Percentiles rank a stretch among this genome's conserved stretches.
phyloP scores from a whole-genome alignment of 2,888 invertebrate species.

The Phalangium opilio region DNA sequence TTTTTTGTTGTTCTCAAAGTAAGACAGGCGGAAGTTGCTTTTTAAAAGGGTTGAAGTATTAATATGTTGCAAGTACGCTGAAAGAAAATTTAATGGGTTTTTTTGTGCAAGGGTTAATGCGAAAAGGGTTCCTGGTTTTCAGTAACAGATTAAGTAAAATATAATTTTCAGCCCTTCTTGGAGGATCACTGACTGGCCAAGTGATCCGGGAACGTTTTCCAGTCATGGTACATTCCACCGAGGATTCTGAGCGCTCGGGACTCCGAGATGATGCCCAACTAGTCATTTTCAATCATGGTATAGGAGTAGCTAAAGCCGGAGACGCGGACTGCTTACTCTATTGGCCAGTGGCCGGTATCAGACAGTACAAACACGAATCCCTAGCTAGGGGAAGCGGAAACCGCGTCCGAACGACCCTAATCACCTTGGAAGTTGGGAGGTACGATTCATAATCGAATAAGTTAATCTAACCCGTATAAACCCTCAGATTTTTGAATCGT shows the following conservation, averaged over 20 bases:
- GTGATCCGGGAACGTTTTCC: conserved; percentile 12
- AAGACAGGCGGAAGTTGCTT: too few relatives aligned
- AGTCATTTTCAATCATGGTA: conserved; percentile 16
- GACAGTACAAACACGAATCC: conserved; percentile 17
- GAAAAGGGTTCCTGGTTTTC: too few relatives aligned
- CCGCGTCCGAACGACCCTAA: conserved; percentile 12
- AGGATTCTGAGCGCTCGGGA: conserved; percentile 14
- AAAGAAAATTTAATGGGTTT: too few relatives aligned
- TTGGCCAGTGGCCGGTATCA: conserved; percentile 17
- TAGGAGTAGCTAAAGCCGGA: conserved; percentile 14
- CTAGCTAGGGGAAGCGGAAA: conserved; percentile 4
- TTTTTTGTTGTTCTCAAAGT: too few relatives aligned
- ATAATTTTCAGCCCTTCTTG: conserved; percentile 10
- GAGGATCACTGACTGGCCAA: not conserved
- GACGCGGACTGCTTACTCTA: conserved; percentile 16
- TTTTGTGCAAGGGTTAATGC: too few relatives aligned
- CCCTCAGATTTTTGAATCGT: not conserved
- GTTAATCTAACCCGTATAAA: not conserved
- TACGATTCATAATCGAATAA: not conserved
- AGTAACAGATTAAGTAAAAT: not conserved
- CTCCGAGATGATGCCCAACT: conserved; percentile 15
- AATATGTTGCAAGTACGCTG: too few relatives aligned
- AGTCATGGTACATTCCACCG: conserved; percentile 14
- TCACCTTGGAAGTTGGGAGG: conserved; percentile 18
- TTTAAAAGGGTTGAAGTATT: too few relatives aligned